Conservation (phyloP, 2,888 invertebrate species). For the Dromius quadrimaculatus region DNA sequence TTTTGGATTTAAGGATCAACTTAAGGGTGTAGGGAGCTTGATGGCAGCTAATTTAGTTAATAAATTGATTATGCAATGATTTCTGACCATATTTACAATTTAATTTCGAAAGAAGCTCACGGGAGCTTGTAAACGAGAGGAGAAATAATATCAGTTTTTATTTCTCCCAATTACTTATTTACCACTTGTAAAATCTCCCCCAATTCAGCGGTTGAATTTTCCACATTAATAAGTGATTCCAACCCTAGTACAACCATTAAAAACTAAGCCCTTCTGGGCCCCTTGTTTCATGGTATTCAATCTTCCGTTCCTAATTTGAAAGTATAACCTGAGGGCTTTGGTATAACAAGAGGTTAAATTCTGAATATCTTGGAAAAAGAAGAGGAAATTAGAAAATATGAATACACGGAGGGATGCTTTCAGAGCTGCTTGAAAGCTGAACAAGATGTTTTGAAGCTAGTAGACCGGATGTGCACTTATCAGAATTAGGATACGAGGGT, state of each 20-base stretch:
- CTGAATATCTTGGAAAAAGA: constrained; percentile 25
- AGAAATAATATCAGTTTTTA: constrained; percentile 24
- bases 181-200: too few relatives aligned
- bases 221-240: constrained; percentile 29
- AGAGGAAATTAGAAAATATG: constrained; percentile 29
- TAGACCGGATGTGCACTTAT: not conserved
- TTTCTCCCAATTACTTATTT: not conserved
- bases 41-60: too few relatives aligned
- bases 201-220: not conserved
- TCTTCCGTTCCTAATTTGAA: constrained; percentile 31
- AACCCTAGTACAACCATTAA: constrained; percentile 27
- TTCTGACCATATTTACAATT: too few relatives aligned
- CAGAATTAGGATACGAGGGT: too few relatives aligned
- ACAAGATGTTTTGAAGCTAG: not conserved
- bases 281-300: constrained; percentile 14
- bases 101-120: too few relatives aligned
- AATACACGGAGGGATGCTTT: not conserved
- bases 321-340: constrained; percentile 14
- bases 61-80: too few relatives aligned
- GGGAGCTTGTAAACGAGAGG: too few relatives aligned
- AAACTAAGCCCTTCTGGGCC: constrained; percentile 14
- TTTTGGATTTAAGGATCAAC: too few relatives aligned
- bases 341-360: constrained; percentile 12
- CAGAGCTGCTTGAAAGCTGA: not conserved
- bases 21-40: too few relatives aligned